phyloP scores from a whole-genome alignment of 2,113 vertebrate genomes.

The Otocyon megalotis region DNA sequence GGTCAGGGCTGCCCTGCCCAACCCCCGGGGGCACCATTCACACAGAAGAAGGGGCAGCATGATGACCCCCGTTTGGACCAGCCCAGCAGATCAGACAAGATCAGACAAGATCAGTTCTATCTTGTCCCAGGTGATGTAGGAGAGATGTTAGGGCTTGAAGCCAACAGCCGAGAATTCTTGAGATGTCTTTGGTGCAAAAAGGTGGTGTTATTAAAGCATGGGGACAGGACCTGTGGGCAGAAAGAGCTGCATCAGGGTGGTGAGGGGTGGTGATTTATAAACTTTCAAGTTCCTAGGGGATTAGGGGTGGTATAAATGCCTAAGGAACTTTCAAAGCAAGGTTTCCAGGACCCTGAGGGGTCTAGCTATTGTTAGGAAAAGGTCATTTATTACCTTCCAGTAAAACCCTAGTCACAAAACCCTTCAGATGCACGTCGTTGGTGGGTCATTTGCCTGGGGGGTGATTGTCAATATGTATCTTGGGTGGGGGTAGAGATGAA shows the following conservation, averaged over 20 bases:
- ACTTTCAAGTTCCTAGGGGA: not conserved
- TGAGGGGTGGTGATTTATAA: not conserved
- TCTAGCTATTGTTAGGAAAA: not conserved
- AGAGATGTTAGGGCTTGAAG: not conserved
- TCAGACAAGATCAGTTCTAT: not conserved
- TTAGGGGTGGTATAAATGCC: not conserved
- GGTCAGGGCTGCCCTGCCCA: not conserved
- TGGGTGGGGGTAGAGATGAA: not conserved
- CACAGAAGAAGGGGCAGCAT: not conserved
- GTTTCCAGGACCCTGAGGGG: not conserved
- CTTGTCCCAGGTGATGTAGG: not conserved
- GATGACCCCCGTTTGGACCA: not conserved
- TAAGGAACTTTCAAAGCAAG: not conserved
- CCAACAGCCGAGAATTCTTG: not conserved
- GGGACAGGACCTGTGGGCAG: not conserved
- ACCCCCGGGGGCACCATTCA: rapidly evolving
- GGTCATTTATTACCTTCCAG: not conserved
- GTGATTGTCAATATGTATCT: not conserved
- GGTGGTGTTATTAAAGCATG: not conserved
- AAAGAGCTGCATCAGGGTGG: not conserved
- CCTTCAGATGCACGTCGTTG: not conserved
- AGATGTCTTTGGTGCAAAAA: not conserved
- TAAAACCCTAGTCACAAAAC: not conserved
- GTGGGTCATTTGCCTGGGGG: not conserved
- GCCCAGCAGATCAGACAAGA: not conserved